Evolutionary conservation across 2,888 invertebrate genomes (phyloP).

Genomic region (Anaspis maculata): DNA sequence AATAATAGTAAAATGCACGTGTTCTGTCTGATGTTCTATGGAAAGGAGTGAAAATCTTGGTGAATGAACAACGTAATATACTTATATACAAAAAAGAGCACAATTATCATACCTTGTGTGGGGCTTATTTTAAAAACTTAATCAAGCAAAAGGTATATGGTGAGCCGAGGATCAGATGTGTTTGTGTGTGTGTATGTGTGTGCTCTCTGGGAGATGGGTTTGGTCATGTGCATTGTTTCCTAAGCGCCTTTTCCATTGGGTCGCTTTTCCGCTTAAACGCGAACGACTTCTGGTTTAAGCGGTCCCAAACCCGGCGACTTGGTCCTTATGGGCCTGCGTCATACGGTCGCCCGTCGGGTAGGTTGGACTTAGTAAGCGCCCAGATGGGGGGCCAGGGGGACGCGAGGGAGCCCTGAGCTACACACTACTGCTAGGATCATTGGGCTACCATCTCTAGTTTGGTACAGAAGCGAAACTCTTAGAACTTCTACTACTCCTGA

Average conservation of each 20-base stretch:
- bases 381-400: slow-evolving; percentile 31
- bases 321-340: slow-evolving; percentile 30
- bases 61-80: too few species aligned
- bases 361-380: slow-evolving; percentile 33
- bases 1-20: too few species aligned
- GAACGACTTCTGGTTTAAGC: slow-evolving; percentile 35
- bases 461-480: slow-evolving; percentile 40
- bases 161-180: too few species aligned
- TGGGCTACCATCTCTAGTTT: slow-evolving; percentile 43
- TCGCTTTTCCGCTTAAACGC: slow-evolving; percentile 22
- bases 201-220: too few species aligned
- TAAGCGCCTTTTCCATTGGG: slow-evolving; percentile 15
- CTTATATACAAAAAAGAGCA: too few species aligned
- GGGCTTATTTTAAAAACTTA: slow-evolving; percentile 35
- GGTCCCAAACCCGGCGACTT: slow-evolving; percentile 26
- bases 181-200: too few species aligned
- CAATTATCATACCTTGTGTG: too few species aligned
- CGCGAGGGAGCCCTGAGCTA: slow-evolving; percentile 36
- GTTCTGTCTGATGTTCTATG: too few species aligned
- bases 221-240: too few species aligned
- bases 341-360: slow-evolving; percentile 33
- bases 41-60: too few species aligned
- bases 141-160: slow-evolving; percentile 25
- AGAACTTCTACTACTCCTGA: slow-evolving; percentile 26
- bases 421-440: slow-evolving; percentile 43